phyloP scores from a whole-genome alignment of 2,113 vertebrate genomes.

The Triplophysa dalaica region DNA sequence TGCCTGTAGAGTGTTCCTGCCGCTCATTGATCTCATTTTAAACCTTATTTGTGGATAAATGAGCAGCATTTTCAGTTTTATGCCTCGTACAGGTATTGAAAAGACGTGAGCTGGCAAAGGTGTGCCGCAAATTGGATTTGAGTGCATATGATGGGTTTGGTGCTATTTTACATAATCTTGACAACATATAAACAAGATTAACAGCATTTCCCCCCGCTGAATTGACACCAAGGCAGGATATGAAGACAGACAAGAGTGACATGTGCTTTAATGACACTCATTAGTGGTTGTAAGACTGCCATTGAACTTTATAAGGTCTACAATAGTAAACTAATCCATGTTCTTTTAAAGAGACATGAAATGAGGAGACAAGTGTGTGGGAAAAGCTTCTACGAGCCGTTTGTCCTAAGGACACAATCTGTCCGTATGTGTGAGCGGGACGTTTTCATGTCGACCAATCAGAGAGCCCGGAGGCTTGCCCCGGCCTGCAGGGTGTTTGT shows the following conservation, averaged over 20 bases:
- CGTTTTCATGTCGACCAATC: not conserved
- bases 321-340: constrained; percentile 21
- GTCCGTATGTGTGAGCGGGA: not conserved
- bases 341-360: constrained; percentile 2
- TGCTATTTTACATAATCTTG: not conserved
- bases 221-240: constrained; percentile 34
- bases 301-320: constrained; percentile 16
- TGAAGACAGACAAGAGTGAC: constrained; percentile 25
- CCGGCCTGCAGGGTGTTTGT: constrained; percentile 30
- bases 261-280: constrained; percentile 33
- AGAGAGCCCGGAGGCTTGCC: constrained; percentile 17
- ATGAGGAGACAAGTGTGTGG: not conserved
- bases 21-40: no score
- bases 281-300: constrained; percentile 10
- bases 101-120: no score
- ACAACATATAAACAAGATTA: constrained; percentile 30
- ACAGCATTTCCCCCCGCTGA: constrained; percentile 34
- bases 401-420: constrained; percentile 20
- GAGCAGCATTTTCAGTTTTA: no score
- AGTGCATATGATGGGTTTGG: not conserved
- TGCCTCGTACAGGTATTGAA: no score
- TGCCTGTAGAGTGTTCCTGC: not conserved
- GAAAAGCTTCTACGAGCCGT: not conserved
- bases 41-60: no score
- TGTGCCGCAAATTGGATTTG: not conserved